A percentile compares a stretch with the other conserved stretches of the same genome.
phyloP scores from a whole-genome alignment of 2,113 vertebrate genomes.

The Pionites leucogaster region DNA sequence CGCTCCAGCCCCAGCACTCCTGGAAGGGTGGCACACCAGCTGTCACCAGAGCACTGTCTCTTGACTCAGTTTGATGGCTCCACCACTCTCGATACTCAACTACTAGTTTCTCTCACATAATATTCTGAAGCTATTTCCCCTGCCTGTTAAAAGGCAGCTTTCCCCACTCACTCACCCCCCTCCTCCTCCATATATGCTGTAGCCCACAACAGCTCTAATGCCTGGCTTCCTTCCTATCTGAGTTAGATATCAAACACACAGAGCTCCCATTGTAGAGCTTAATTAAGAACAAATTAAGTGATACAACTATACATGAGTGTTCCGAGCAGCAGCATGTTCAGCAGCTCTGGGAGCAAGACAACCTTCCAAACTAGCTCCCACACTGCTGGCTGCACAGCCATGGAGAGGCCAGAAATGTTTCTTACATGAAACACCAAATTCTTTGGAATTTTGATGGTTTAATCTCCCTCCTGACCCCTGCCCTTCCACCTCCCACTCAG shows the following conservation, averaged over 20 bases:
- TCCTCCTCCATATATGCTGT: background rate
- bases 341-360: background rate
- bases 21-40: background rate
- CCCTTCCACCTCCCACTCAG: constrained; percentile 28
- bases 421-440: background rate
- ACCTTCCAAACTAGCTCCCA: background rate
- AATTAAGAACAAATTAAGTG: constrained; percentile 45
- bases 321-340: background rate
- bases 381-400: background rate
- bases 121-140: background rate
- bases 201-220: background rate
- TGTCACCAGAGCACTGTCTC: background rate
- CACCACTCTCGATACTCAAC: rapidly evolving
- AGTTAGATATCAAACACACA: background rate
- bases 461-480: background rate
- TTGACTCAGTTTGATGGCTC: background rate
- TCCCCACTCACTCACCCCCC: background rate
- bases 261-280: background rate
- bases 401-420: background rate
- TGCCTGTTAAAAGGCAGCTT: background rate
- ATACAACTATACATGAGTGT: rapidly evolving
- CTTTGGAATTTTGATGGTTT: constrained; percentile 21
- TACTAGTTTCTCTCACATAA: background rate
- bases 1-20: background rate
- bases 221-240: constrained; percentile 6